phyloP scores from a whole-genome alignment of 2,888 invertebrate species.

The Campoplex capitator region DNA sequence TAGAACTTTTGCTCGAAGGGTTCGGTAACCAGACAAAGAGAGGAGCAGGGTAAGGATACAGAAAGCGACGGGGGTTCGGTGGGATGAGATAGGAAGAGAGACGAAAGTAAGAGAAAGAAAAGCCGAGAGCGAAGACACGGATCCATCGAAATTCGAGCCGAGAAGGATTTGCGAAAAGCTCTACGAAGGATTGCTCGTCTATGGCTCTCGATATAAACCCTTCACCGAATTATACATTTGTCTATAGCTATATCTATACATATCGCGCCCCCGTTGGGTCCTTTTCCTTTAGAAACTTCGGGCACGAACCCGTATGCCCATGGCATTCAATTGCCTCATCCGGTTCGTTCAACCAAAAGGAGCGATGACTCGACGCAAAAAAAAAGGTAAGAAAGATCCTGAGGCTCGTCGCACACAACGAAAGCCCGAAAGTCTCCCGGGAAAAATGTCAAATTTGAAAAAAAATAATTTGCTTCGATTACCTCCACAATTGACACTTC shows the following conservation, averaged over 20 bases:
- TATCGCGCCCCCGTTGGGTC: background rate
- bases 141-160: constrained; percentile 54
- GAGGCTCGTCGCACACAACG: background rate
- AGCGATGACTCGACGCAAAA: constrained; percentile 21
- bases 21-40: constrained; percentile 18
- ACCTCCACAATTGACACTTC: background rate
- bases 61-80: background rate
- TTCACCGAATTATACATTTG: background rate
- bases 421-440: background rate
- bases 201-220: constrained; percentile 16
- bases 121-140: constrained; percentile 24
- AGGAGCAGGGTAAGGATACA: background rate
- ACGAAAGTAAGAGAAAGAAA: constrained; percentile 25
- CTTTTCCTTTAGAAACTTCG: background rate
- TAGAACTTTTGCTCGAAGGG: constrained; percentile 39
- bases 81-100: background rate
- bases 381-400: background rate
- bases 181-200: constrained; percentile 35
- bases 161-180: constrained; percentile 55
- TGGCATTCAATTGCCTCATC: constrained; percentile 35
- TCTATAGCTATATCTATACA: background rate
- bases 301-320: constrained; percentile 38
- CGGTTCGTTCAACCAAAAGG: constrained; percentile 30
- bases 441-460: background rate
- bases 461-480: background rate